Evolutionary conservation across 2,888 invertebrate species (phyloP), one percentile per base, ranked within the genome.

Genomic region (Anaspis maculata): DNA sequence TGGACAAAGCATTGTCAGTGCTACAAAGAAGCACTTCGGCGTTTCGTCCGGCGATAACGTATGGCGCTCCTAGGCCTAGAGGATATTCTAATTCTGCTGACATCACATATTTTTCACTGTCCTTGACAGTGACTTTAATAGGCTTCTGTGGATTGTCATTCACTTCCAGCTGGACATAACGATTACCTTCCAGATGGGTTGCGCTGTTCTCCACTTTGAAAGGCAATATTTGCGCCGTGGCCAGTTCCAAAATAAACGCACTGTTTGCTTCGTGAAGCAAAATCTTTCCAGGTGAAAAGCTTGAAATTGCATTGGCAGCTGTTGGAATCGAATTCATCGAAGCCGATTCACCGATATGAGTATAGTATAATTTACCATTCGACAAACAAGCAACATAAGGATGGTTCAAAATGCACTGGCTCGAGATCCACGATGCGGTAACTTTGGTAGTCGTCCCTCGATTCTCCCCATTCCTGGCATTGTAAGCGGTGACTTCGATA

Each of bases 331-430:
- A n/a, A n/a, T n/a, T n/a, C n/a, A n/a, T n/a, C n/a, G n/a, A n/a
- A n/a, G n/a, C n/a, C n/a, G n/a, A n/a, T n/a, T n/a, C n/a, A n/a
- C n/a, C n/a, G n/a, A n/a, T n/a, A n/a, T n/a, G n/a, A n/a, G n/a
- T n/a, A n/a, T n/a, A n/a, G 16, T 79, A 69, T 11, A 85, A 56
- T 39, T 76, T 68, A 37, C 66, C 67, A 16, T 72, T 71, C 1
- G 77, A 75, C 13, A 78, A 46, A 49, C 86, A 87, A 3, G 73
- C 72, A 59, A 77, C 79, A 58, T 75, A 77, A 3, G 76, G 73
- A 1, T n/a, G n/a, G n/a, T n/a, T n/a, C n/a, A n/a, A n/a, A n/a
- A n/a, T n/a, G n/a, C n/a, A n/a, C n/a, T n/a, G n/a, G n/a, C n/a
- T n/a, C n/a, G n/a, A n/a, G n/a, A n/a, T n/a, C 82, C 83, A 83